Evolutionary conservation across 2,797 vertebrate genomes (phyloP), one percentile per base, ranked within the genome.

Genomic region (Bradypodion ventrale): DNA sequence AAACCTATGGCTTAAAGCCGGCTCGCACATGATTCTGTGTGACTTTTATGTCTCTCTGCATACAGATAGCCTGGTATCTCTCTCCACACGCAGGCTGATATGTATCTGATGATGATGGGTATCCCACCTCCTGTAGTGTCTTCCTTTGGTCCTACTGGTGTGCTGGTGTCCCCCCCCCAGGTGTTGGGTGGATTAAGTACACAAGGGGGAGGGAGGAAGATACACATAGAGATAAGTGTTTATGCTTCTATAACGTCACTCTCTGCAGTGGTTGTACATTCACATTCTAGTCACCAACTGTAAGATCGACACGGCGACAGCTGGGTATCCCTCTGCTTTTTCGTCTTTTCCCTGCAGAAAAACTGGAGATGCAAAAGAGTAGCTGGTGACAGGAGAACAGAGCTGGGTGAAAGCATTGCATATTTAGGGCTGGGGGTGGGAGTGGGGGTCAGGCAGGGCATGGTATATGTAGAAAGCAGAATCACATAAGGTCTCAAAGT

Each of bases 261-360:
- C 29, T 76, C 84, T 25, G 84, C 84, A 81, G 78, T 76, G 72
- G 62, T 60, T 62, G 32, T 23, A 27, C 52, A 77, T 85, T 85
- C 16, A 4, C 73, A 85, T 85, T 85, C 84, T 27, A 85, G 84
- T 70, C 84, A 77, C 77, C 35, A 21, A 75, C 40, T 49, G n/a
- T 52, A n/a, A 40, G 65, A 49, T 60, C n/a, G 60, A 70, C 78
- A 76, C 37, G 9, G 25, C 49, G 42, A 68, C 72, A 69, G 78
- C 72, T 81, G 72, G 78, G 65, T 19, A 63, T 66, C 65, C 65
- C 74, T 74, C 40, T n/a, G 32, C 19, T n/a, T 42, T 69, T 32
- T 46, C 19, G n/a, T 59, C 16, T 42, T 63, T 69, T 81, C 73
- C 42, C 56, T 81, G 52, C 21, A 37, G 77, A 84, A 72, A 32